Conservation (phyloP, 1,140 invertebrate species). For the Drosophila orena region DNA sequence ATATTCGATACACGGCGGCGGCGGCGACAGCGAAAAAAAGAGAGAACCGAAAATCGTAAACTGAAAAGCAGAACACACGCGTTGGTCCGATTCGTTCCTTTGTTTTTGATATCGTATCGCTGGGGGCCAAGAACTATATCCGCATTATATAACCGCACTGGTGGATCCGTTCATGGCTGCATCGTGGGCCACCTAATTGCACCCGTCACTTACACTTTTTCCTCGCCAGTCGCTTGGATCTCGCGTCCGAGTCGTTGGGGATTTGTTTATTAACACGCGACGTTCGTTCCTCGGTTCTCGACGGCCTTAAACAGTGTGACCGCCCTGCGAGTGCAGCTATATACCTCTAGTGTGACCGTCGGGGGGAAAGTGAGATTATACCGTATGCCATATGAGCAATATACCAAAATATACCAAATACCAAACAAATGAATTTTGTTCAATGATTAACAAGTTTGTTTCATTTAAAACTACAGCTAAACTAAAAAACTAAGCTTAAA, state of each 20-base stretch:
- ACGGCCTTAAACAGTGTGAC: constrained; percentile 4
- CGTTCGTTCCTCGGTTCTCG: constrained; percentile 2
- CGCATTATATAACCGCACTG: constrained; percentile 35
- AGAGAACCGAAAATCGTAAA: constrained; percentile 8
- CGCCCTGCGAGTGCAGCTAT: background rate
- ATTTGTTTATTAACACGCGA: constrained; percentile 45
- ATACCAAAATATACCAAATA: background rate
- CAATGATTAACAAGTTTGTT: background rate
- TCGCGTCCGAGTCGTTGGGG: constrained; percentile 39
- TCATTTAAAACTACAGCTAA: no score
- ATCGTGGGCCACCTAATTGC: constrained; percentile 8
- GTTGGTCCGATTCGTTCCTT: constrained; percentile 55
- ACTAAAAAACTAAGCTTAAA: no score
- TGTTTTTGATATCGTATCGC: constrained; percentile 17
- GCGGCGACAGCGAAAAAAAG: constrained; percentile 22
- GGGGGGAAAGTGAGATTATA: background rate
- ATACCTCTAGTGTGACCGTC: background rate
- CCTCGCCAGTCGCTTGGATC: constrained; percentile 40
- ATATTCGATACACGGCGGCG: constrained; percentile 52
- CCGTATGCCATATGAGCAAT: background rate
- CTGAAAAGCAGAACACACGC: constrained; percentile 55
- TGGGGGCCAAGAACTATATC: background rate
- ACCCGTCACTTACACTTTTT: constrained; percentile 70
- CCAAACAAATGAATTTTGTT: no score
- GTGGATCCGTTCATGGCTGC: constrained; percentile 6